These are phyloP conservation scores for Chromis chromis DNA, from an alignment of 2,797 vertebrate species.

Conservation along the genomic window DNA sequence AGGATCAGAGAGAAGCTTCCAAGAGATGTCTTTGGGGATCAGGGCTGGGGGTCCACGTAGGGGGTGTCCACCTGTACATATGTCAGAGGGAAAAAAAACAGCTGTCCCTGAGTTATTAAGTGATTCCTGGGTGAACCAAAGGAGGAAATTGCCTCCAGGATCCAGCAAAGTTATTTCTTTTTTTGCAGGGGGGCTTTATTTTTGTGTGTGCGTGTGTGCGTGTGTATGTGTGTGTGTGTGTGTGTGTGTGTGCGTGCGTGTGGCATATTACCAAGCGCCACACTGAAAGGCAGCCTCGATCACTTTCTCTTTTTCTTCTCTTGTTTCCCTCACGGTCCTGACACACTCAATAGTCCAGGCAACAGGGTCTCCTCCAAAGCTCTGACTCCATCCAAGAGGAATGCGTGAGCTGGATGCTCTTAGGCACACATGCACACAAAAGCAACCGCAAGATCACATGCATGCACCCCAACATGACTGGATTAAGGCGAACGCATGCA, in stretches of 20 bases:
- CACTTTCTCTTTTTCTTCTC: conserved; percentile 46
- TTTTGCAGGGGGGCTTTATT: conserved; percentile 19
- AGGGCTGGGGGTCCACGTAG: conserved; percentile 46
- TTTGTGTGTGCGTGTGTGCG: too few relatives aligned
- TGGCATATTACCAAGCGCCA: conserved; percentile 39
- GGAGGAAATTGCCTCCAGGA: conserved; percentile 62
- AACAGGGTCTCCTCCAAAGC: conserved; percentile 59
- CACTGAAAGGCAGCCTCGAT: conserved; percentile 31
- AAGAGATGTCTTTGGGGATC: conserved; percentile 41
- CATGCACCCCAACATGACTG: conserved; percentile 30
- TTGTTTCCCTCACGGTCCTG: conserved; percentile 55
- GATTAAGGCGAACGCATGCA: conserved; percentile 18
- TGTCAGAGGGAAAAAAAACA: conserved; percentile 46
- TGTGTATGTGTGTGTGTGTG: background rate
- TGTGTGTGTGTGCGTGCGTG: conserved; percentile 7
- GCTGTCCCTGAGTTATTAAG: conserved; percentile 39
- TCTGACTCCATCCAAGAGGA: conserved; percentile 68
- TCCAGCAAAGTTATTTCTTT: conserved; percentile 48
- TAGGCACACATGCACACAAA: conserved; percentile 40
- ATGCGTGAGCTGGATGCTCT: conserved; percentile 70
- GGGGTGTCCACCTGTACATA: conserved; percentile 59
- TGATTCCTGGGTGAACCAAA: conserved; percentile 62
- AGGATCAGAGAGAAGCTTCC: conserved; percentile 46
- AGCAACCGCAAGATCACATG: conserved; percentile 13
- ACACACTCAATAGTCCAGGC: conserved; percentile 58